A percentile compares a stretch with the other conserved stretches of the same genome.
These are phyloP conservation scores for Phengaris alcon DNA, from an alignment of 2,888 invertebrate genomes.

Conservation along the genomic window DNA sequence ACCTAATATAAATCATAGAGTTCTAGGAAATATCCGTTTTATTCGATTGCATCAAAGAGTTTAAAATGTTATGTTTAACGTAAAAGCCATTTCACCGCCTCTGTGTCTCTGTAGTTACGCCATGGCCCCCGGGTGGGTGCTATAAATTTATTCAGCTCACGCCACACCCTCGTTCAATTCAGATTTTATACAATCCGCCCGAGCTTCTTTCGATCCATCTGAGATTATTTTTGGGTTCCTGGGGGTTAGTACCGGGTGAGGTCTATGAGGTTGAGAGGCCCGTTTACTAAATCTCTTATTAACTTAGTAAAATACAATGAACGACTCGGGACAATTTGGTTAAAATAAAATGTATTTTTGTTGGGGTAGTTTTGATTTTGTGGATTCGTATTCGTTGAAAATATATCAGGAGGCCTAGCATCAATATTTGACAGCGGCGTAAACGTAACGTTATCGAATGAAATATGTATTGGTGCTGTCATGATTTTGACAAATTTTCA, in stretches of 20 bases:
- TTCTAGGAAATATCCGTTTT: not conserved
- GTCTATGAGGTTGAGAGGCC: not conserved
- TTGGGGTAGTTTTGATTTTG: not conserved
- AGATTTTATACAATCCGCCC: constrained; percentile 16
- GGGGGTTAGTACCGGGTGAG: not conserved
- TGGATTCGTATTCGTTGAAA: not conserved
- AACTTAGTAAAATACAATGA: not conserved
- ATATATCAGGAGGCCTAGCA: not conserved
- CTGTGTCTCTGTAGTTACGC: not conserved
- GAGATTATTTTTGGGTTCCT: constrained; percentile 12
- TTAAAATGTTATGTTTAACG: not conserved
- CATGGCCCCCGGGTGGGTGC: not conserved
- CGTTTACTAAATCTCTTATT: constrained; percentile 9
- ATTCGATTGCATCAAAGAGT: not conserved
- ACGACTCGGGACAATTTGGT: not conserved
- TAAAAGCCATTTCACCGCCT: not conserved
- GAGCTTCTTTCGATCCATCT: constrained; percentile 5
- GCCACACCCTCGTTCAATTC: constrained; percentile 26
- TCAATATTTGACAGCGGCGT: no score
- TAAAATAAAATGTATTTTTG: not conserved
- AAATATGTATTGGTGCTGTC: no score
- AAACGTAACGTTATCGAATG: no score
- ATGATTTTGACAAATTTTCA: no score
- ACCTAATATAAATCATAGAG: not conserved
- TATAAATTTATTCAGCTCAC: constrained; percentile 26